These are phyloP conservation scores for Medauroidea extradentata DNA, from an alignment of 1,140 invertebrate genomes.

Conservation along the genomic window DNA sequence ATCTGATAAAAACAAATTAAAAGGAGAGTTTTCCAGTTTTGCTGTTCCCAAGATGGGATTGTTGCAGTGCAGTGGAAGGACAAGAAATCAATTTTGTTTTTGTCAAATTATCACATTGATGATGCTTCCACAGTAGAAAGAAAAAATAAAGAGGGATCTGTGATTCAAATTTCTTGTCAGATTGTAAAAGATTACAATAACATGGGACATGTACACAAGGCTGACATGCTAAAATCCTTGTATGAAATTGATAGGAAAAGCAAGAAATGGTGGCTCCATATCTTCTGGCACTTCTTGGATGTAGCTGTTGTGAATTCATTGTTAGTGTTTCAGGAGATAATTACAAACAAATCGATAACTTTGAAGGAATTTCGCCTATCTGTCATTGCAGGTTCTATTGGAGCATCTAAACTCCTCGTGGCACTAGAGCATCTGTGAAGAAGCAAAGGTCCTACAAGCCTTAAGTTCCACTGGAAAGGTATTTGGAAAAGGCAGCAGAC, in stretches of 20 bases:
- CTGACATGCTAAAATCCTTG: too few species aligned
- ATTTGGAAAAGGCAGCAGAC: background rate
- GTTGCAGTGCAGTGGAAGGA: conserved; percentile 41
- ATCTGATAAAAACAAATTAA: background rate
- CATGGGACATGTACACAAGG: conserved; percentile 23
- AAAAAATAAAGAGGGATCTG: background rate
- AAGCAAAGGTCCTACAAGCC: background rate
- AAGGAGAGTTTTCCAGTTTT: background rate
- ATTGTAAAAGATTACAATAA: conserved; percentile 30
- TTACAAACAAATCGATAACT: background rate
- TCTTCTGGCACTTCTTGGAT: too few species aligned
- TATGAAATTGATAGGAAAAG: too few species aligned
- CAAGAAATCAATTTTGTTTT: conserved; percentile 37
- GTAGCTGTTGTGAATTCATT: too few species aligned
- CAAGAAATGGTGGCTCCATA: too few species aligned
- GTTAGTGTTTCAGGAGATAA: too few species aligned
- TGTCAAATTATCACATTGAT: conserved; percentile 33
- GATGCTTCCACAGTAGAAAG: background rate
- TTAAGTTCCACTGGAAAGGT: background rate
- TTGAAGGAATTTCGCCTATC: conserved; percentile 3
- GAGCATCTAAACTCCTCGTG: background rate
- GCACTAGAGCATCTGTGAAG: too few species aligned
- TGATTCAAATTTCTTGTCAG: background rate
- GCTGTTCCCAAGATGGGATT: conserved; percentile 34
- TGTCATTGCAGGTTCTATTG: background rate